These are phyloP conservation scores for Folsomia candida DNA, from an alignment of 2,888 invertebrate genomes.

Conservation along the genomic window DNA sequence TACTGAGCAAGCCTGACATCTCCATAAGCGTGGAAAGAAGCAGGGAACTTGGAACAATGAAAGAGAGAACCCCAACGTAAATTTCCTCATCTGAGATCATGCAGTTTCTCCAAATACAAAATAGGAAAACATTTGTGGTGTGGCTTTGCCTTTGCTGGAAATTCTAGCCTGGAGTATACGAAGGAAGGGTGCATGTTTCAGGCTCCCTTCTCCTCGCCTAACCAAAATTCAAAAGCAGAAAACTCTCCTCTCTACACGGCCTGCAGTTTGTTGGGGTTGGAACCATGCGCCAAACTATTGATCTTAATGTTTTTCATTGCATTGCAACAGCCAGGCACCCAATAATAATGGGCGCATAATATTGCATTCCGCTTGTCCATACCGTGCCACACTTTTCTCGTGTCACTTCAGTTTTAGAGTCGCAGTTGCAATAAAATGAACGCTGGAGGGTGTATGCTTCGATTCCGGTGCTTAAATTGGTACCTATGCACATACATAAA, in stretches of 20 bases:
- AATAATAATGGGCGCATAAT: constrained; percentile 2
- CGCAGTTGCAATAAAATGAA: neutral
- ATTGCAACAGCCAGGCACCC: too few species aligned
- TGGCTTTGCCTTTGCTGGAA: neutral
- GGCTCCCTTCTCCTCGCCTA: neutral
- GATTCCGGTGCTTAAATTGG: too few species aligned
- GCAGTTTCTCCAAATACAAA: neutral
- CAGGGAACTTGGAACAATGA: too few species aligned
- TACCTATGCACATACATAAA: too few species aligned
- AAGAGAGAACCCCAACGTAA: neutral
- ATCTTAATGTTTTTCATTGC: constrained; percentile 25
- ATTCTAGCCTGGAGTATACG: neutral
- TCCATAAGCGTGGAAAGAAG: too few species aligned
- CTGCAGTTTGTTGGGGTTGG: too few species aligned
- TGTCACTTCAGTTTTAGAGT: neutral
- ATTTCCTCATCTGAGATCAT: neutral
- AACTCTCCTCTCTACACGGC: neutral
- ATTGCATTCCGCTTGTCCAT: neutral
- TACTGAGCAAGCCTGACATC: too few species aligned
- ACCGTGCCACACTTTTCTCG: constrained; percentile 4
- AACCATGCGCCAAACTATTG: constrained; percentile 45
- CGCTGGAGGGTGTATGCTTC: too few species aligned
- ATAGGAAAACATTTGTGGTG: too few species aligned
- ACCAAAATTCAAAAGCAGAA: constrained; percentile 4
- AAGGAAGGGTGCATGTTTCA: constrained; percentile 2